phyloP scores from a whole-genome alignment of 2,888 invertebrate genomes.

The Leistus spinibarbis region DNA sequence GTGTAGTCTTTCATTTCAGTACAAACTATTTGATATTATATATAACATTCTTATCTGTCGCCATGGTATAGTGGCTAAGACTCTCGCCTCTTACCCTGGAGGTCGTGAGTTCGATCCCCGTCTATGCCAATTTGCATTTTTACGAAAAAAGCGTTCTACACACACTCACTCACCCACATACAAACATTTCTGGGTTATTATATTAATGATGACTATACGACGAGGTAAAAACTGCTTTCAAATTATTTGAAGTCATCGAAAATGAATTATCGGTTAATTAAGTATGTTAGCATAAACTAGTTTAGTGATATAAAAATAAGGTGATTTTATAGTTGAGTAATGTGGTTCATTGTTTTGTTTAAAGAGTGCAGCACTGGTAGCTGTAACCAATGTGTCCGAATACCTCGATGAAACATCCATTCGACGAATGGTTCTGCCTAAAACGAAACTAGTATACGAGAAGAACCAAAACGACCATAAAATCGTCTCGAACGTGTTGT shows the following conservation, averaged over 20 bases:
- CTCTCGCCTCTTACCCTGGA: no score
- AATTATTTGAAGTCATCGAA: not conserved
- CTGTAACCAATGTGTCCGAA: constrained; percentile 83
- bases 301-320: no score
- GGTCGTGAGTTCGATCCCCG: no score
- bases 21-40: no score
- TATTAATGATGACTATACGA: not conserved
- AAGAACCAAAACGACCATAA: constrained; percentile 80
- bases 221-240: not conserved
- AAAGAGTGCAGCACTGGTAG: constrained; percentile 87
- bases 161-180: not conserved
- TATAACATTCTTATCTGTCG: no score
- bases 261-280: no score
- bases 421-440: constrained; percentile 78
- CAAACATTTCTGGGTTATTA: not conserved
- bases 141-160: no score
- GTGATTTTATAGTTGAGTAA: no score
- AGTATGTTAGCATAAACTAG: no score
- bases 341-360: constrained; percentile 44
- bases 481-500: constrained; percentile 77
- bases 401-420: constrained; percentile 83
- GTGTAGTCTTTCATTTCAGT: no score
- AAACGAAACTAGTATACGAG: constrained; percentile 81
- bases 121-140: no score
- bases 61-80: no score